These are phyloP conservation scores for Melipona beecheii DNA, from an alignment of 2,888 invertebrate species.

Conservation along the genomic window DNA sequence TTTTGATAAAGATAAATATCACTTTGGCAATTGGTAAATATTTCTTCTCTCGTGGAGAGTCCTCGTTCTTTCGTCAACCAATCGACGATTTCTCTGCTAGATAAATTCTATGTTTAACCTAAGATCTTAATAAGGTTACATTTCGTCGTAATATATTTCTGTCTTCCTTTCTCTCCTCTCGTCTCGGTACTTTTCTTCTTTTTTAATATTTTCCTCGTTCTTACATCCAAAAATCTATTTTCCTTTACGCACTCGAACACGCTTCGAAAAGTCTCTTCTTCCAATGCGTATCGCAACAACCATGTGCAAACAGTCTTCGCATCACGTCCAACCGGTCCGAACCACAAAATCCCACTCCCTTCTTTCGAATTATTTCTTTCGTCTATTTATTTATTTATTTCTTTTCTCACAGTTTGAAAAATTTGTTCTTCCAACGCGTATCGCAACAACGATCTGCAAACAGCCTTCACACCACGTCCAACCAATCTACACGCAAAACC, in stretches of 20 bases:
- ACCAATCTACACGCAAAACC: neutral
- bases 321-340: too few species aligned
- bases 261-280: neutral
- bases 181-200: neutral
- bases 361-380: neutral
- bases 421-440: neutral
- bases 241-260: neutral
- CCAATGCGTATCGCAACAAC: neutral
- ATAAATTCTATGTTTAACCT: neutral
- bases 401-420: neutral
- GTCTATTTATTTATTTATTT: neutral
- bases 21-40: neutral
- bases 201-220: neutral
- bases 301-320: neutral
- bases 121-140: neutral
- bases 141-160: neutral
- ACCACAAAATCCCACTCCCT: neutral
- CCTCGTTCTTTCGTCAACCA: too few species aligned
- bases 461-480: neutral
- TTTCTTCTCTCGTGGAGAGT: too few species aligned
- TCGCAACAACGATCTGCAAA: neutral
- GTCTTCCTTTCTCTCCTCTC: neutral
- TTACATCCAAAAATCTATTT: neutral
- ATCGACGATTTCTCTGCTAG: neutral
- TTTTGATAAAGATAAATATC: constrained; percentile 3